Evolutionary conservation across 2,888 invertebrate species (phyloP).

Genomic region (Entomobrya multifasciata): DNA sequence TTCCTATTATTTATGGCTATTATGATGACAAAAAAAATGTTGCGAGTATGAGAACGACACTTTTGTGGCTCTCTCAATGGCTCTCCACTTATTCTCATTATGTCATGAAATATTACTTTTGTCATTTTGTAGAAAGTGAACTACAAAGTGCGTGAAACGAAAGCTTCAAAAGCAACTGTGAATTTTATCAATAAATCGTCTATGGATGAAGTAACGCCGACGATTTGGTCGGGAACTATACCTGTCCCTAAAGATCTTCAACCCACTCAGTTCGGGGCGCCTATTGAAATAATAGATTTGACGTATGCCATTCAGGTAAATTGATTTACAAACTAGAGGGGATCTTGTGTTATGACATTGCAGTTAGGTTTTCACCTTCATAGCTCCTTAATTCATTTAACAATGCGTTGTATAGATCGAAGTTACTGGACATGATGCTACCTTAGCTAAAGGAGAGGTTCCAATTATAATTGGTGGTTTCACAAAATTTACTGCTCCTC

Average conservation of each 20-base stretch:
- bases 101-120: slow-evolving; percentile 23
- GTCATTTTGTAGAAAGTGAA: slow-evolving; percentile 68
- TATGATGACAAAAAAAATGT: neutral
- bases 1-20: slow-evolving; percentile 2
- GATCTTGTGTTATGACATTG: neutral
- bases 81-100: neutral
- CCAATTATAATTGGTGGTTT: slow-evolving; percentile 71
- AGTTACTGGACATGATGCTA: slow-evolving; percentile 62
- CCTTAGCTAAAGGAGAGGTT: slow-evolving; percentile 70
- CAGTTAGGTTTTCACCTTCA: neutral
- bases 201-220: slow-evolving; percentile 74
- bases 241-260: slow-evolving; percentile 72
- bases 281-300: slow-evolving; percentile 74
- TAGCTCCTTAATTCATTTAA: neutral
- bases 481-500: slow-evolving; percentile 69
- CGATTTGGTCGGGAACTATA: slow-evolving; percentile 73
- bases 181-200: slow-evolving; percentile 73
- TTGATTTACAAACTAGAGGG: neutral
- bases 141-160: slow-evolving; percentile 75
- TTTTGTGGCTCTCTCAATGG: neutral
- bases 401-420: slow-evolving; percentile 52
- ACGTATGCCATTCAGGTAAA: slow-evolving; percentile 72
- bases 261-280: slow-evolving; percentile 73
- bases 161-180: slow-evolving; percentile 74
- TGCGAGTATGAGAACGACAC: neutral